Conservation (phyloP, 2,797 vertebrate genomes). For the Melanotaenia boesemani region DNA sequence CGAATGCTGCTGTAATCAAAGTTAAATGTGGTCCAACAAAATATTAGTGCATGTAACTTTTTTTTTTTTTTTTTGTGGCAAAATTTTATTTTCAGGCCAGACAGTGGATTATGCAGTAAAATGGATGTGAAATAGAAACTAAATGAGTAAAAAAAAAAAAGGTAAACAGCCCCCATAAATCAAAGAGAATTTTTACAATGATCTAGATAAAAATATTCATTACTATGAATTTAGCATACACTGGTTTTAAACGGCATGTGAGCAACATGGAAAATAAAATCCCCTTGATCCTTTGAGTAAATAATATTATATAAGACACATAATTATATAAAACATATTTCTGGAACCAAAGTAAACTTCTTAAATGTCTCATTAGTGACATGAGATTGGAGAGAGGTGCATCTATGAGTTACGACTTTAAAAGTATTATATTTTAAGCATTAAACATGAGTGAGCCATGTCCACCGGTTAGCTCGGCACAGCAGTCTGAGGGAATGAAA, state of each 20-base stretch:
- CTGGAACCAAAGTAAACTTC: not conserved
- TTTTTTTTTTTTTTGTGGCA: too few species aligned
- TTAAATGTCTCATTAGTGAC: not conserved
- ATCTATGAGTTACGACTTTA: not conserved
- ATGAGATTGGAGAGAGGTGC: not conserved
- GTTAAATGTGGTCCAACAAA: too few species aligned
- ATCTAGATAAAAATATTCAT: not conserved
- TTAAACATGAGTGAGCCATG: not conserved
- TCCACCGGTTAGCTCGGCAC: constrained; percentile 2
- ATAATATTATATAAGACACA: constrained; percentile 23
- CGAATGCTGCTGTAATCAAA: too few species aligned
- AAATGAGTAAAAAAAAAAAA: not conserved
- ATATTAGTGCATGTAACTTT: too few species aligned
- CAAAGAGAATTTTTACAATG: not conserved
- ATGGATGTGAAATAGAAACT: not conserved
- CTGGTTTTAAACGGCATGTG: constrained; percentile 15
- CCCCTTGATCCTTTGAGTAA: constrained; percentile 16
- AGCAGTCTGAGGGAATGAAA: constrained; percentile 34
- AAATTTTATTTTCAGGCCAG: too few species aligned
- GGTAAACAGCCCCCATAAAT: not conserved
- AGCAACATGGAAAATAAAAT: constrained; percentile 18
- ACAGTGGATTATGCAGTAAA: not conserved
- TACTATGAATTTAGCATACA: constrained; percentile 2
- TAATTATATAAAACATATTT: constrained; percentile 7
- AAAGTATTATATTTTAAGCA: not conserved